Conservation (phyloP, 2,113 vertebrate genomes). For the Carollia perspicillata region DNA sequence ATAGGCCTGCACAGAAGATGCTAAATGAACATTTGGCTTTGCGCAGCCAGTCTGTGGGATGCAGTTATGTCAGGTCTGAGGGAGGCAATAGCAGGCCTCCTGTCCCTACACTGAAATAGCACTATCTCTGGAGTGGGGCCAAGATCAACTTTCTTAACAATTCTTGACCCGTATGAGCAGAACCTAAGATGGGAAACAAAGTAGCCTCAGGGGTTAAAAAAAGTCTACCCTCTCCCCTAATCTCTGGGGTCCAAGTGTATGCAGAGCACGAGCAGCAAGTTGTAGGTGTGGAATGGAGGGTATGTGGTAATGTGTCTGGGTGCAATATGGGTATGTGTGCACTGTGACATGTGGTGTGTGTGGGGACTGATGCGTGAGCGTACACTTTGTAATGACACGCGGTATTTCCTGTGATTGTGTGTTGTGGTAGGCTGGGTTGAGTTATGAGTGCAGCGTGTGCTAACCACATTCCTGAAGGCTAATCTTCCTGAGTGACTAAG, state of each 20-base stretch:
- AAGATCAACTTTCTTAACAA: background rate
- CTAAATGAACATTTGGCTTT: background rate
- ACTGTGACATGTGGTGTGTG: background rate
- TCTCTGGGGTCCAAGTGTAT: background rate
- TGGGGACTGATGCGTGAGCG: background rate
- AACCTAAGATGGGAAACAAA: background rate
- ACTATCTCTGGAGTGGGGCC: background rate
- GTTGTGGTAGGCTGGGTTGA: background rate
- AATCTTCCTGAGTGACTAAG: constrained; percentile 29
- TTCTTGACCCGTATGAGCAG: background rate
- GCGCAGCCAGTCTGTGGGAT: background rate
- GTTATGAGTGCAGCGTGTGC: background rate
- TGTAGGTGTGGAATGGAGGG: background rate
- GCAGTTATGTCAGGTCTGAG: background rate
- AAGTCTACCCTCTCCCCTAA: background rate
- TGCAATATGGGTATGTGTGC: background rate
- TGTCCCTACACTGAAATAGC: background rate
- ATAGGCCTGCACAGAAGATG: background rate
- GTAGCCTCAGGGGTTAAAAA: background rate
- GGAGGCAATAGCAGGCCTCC: background rate
- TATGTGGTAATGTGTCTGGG: background rate
- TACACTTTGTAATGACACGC: background rate
- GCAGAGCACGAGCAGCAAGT: background rate
- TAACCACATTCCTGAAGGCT: constrained; percentile 27
- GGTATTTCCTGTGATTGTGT: constrained; percentile 41